Percentiles rank a stretch among this genome's conserved stretches.
Evolutionary conservation across 2,888 invertebrate species (phyloP).

Genomic region (Drosophila parthenogenetica): DNA sequence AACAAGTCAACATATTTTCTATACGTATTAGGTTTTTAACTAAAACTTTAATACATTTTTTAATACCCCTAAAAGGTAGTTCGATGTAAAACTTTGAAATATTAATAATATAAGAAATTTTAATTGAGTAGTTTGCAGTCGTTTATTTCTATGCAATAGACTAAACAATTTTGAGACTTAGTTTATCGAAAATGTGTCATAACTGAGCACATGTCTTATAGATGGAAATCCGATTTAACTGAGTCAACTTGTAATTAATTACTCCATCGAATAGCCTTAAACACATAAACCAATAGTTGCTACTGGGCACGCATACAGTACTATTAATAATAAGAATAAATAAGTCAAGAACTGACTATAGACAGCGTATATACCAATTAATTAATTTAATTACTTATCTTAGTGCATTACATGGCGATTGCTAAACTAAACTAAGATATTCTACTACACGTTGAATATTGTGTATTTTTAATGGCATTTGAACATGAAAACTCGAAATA

Average conservation of each 20-base stretch:
- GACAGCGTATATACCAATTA: slow-evolving; percentile 66
- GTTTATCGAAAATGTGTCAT: slow-evolving; percentile 27
- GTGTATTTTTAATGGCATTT: slow-evolving; percentile 51
- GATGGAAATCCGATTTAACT: slow-evolving; percentile 47
- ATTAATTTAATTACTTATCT: slow-evolving; percentile 79
- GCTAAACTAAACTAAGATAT: slow-evolving; percentile 36
- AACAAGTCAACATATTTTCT: not conserved
- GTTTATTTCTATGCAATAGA: not conserved
- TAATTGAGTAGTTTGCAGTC: no score
- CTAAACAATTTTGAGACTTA: not conserved
- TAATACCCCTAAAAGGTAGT: no score
- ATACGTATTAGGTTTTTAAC: no score
- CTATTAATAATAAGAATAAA: slow-evolving; percentile 24
- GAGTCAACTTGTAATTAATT: slow-evolving; percentile 46
- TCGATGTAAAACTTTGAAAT: not conserved
- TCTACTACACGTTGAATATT: slow-evolving; percentile 13
- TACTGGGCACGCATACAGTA: slow-evolving; percentile 47
- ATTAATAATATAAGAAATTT: no score
- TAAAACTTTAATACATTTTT: no score
- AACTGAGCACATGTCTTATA: slow-evolving; percentile 47
- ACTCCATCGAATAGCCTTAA: slow-evolving; percentile 57
- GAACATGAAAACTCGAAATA: slow-evolving; percentile 52
- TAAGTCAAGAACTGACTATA: slow-evolving; percentile 48
- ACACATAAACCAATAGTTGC: slow-evolving; percentile 39
- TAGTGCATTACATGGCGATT: slow-evolving; percentile 49